phyloP scores from a whole-genome alignment of 1,140 invertebrate genomes.

The Matsumurasca onukii region DNA sequence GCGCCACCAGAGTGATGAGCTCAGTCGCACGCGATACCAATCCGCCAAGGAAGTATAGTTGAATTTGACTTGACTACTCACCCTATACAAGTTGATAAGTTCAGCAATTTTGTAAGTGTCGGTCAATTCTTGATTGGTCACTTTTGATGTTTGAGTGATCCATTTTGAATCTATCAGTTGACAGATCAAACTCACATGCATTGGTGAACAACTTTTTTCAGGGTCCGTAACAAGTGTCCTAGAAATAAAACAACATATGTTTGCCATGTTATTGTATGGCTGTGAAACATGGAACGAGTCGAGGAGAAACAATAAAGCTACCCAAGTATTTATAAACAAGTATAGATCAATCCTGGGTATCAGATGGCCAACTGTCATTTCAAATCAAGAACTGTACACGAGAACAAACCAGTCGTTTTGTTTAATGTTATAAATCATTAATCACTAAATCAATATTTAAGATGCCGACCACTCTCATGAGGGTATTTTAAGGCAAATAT shows the following conservation, averaged over 20 bases:
- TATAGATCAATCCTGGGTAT: too few species aligned
- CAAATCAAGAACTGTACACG: too few species aligned
- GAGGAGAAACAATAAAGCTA: conserved; percentile 37
- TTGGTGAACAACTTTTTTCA: conserved; percentile 49
- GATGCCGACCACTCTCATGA: too few species aligned
- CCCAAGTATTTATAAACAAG: neutral
- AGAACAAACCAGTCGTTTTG: too few species aligned
- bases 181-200: conserved; percentile 45
- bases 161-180: conserved; percentile 45
- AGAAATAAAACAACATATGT: conserved; percentile 16
- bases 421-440: too few species aligned
- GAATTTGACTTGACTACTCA: neutral
- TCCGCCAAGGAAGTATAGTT: neutral
- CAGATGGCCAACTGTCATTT: too few species aligned
- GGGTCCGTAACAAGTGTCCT: conserved; percentile 42
- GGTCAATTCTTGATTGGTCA: conserved; percentile 44
- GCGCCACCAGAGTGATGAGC: neutral
- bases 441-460: too few species aligned
- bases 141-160: conserved; percentile 35
- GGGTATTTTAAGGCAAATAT: too few species aligned
- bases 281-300: neutral
- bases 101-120: conserved; percentile 50
- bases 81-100: conserved; percentile 53
- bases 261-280: neutral
- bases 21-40: neutral